Evolutionary conservation across 2,797 vertebrate species (phyloP).

Genomic region (Eidolon dupreanum): DNA sequence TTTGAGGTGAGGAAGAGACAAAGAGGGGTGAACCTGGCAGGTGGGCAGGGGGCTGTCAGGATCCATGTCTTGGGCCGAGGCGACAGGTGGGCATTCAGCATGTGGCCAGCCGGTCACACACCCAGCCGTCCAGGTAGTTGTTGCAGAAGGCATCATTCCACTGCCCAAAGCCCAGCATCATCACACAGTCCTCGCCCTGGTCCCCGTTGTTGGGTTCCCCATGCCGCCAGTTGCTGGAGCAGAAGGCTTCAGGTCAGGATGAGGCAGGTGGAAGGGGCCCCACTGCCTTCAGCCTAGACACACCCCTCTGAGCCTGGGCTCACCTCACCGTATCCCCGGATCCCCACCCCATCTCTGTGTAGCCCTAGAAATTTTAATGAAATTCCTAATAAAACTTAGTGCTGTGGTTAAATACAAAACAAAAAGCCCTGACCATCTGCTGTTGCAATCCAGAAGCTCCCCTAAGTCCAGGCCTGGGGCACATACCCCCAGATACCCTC

Average conservation of each 20-base stretch:
- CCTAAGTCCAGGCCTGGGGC: not conserved
- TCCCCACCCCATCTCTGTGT: not conserved
- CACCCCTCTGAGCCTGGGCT: not conserved
- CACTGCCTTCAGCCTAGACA: not conserved
- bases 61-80: rapidly evolving
- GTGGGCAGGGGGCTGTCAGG: not conserved
- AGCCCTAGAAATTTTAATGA: not conserved
- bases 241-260: not conserved
- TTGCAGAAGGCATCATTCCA: slow-evolving; percentile 69
- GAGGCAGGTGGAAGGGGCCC: not conserved
- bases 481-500: too few species aligned
- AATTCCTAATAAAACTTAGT: not conserved
- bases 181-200: slow-evolving; percentile 68
- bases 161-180: slow-evolving; percentile 34
- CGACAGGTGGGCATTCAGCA: not conserved
- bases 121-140: slow-evolving; percentile 14
- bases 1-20: not conserved
- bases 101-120: slow-evolving; percentile 62
- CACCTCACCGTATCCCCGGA: too few species aligned
- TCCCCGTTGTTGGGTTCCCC: slow-evolving; percentile 71
- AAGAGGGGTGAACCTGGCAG: not conserved
- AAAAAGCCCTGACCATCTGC: not conserved
- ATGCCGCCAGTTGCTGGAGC: slow-evolving; percentile 62
- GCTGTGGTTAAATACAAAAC: not conserved
- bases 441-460: not conserved